Base-by-base conservation (phyloP, 2,797 vertebrate species). In the Eulemur mongoz region DNA sequence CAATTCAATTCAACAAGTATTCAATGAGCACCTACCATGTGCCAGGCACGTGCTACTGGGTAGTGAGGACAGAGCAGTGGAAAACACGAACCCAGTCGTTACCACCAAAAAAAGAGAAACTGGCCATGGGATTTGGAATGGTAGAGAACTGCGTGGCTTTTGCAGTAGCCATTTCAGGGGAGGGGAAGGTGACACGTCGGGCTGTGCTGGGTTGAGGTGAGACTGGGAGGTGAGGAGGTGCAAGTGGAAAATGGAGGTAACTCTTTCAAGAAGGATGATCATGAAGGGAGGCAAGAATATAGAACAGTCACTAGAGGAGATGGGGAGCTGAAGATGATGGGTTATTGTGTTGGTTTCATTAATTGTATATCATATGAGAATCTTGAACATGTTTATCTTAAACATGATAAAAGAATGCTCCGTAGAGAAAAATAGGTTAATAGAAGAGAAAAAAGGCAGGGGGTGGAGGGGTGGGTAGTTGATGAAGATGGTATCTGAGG, bases 311-410 rank as follows among this genome's bases (percentile, higher is more conserved):
- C 38, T 14, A 84, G 80, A 54, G 15, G n/a, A 48, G 27, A 86
- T 2, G 23, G 12, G 27, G 23, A 54, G 30, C 57, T 61, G 17
- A 82, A 17, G 18, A 59, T 59, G 32, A 92, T 15, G 18, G 14
- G 18, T 43, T 61, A 27, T 75, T 57, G 67, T 83, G 54, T 13
- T 48, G 11, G n/a, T 91, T 61, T 87, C 59, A 14, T 87, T 91
- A 88, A 15, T 94, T 88, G 75, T 86, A 59, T 82, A 52, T 89
- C 50, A 75, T 91, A 38, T 75, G 43, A 96, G 32, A 83, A 70
- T 75, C 17, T 35, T 85, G 18, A 69, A 85, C 25, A 17, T 20
- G 52, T 8, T 45, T 67, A 54, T 65, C 40, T 40, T 40, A 6
- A 40, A 40, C 40, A 79, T 59, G 18, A 75, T 81, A 89, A 76